phyloP scores from a whole-genome alignment of 2,888 invertebrate genomes.

The Mamestra brassicae region DNA sequence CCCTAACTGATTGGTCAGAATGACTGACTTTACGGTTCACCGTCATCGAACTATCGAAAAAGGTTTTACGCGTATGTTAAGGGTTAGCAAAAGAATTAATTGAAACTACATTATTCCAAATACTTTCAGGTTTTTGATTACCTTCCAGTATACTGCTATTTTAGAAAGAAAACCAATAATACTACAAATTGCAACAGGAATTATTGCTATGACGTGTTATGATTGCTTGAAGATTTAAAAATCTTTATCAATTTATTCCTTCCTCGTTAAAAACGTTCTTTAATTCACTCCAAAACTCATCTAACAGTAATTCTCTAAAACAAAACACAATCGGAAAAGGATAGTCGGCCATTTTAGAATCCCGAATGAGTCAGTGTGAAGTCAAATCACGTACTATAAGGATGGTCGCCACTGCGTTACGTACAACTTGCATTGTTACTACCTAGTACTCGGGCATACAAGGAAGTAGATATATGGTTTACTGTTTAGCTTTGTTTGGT shows the following conservation, averaged over 20 bases:
- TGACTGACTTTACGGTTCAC: slow-evolving; percentile 34
- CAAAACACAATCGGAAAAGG: slow-evolving; percentile 57
- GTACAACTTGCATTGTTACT: slow-evolving; percentile 49
- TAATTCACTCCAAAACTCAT: slow-evolving; percentile 7
- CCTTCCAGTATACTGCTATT: not conserved
- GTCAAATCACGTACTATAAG: slow-evolving; percentile 81
- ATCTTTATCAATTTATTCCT: not conserved
- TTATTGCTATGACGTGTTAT: too few species aligned
- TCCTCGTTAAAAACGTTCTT: not conserved
- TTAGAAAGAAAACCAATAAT: not conserved
- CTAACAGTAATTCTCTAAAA: slow-evolving; percentile 57
- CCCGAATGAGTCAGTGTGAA: slow-evolving; percentile 83
- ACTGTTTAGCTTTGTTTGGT: slow-evolving; percentile 18
- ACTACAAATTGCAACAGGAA: not conserved
- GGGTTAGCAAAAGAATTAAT: not conserved
- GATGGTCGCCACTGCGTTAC: slow-evolving; percentile 73
- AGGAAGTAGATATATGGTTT: slow-evolving; percentile 62
- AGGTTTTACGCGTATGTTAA: not conserved
- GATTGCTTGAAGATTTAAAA: not conserved
- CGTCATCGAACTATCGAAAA: not conserved
- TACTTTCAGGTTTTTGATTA: not conserved
- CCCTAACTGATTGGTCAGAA: slow-evolving; percentile 25
- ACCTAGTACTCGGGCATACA: slow-evolving; percentile 36
- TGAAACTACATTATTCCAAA: not conserved
- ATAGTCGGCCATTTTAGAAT: slow-evolving; percentile 81